Percentiles rank a stretch among this genome's conserved stretches.
phyloP scores from a whole-genome alignment of 2,797 vertebrate species.

The Arremon brunneinucha region DNA sequence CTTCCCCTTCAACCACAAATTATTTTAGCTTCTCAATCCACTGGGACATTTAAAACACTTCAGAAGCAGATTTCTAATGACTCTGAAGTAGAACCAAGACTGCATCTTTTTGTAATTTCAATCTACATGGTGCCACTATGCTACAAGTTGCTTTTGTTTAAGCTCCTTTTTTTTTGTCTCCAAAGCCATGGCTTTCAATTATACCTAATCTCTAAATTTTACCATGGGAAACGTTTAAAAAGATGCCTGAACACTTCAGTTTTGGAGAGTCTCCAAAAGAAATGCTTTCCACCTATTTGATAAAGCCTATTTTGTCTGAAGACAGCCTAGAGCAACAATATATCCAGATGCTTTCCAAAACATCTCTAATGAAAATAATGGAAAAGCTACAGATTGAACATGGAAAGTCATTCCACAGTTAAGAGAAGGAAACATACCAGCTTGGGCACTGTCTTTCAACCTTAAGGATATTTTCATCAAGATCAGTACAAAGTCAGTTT shows the following conservation, averaged over 20 bases:
- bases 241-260: not conserved
- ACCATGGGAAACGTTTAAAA: not conserved
- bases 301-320: not conserved
- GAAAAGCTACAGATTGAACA: not conserved
- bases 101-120: not conserved
- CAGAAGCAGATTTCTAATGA: not conserved
- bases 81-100: not conserved
- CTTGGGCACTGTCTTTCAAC: conserved; percentile 6
- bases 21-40: not conserved
- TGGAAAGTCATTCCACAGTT: not conserved
- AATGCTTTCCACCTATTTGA: not conserved
- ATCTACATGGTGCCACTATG: not conserved
- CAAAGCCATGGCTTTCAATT: not conserved
- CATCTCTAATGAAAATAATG: not conserved
- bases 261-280: not conserved
- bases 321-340: not conserved
- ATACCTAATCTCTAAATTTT: not conserved
- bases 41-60: not conserved
- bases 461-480: not conserved
- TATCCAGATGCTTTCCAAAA: not conserved
- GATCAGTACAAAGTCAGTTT: not conserved
- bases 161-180: not conserved
- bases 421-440: not conserved
- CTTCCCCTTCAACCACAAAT: not conserved
- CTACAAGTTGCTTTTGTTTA: not conserved